Base-by-base conservation (phyloP, 2,888 invertebrate species). In the Drosophila dives region DNA sequence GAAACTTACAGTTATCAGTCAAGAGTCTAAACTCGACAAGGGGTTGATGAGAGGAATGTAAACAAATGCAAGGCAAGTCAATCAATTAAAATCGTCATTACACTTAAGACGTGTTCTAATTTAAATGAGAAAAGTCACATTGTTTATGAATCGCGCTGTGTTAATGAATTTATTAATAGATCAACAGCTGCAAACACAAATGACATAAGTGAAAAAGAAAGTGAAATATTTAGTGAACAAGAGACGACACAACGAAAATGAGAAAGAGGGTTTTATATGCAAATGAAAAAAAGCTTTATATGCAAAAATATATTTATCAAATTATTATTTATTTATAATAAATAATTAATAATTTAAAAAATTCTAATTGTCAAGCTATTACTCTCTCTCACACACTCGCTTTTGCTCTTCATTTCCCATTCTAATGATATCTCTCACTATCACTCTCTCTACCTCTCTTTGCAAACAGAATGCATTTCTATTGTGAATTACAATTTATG, bases 121-220 rank as follows among this genome's bases (percentile, higher is more conserved):
- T 55, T 70, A 32, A 36, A 64, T 42, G 40, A 34, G 45, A 40
- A 20, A 32, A 32, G 32, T 61, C 26, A 20, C 26, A 49, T 54
- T 59, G 38, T 42, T 63, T 61, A 51, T 36, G 53, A 61, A 61
- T 51, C 50, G n/a, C 23, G 45, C 32, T 34, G 33, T 72, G 77
- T 78, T 88, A 88, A 84, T 81, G 83, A 86, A 81, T 65, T 70
- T 84, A 83, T 72, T 83, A 89, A 84, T 89, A 83, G 80, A 66
- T 51, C 75, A 73, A 72, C 89, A 88, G 86, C 86, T 88, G 83
- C 81, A 75, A 73, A 67, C 34, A 85, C 64, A 40, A 15, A 42
- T 29, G 23, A 55, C 15, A 38, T 29, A 56, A 26, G 40, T 32
- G 17, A 64, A 70, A 70, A 54, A 26, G 64, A 78, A 75, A 56